phyloP scores from a whole-genome alignment of 2,888 invertebrate genomes.

The Andrena minutula region DNA sequence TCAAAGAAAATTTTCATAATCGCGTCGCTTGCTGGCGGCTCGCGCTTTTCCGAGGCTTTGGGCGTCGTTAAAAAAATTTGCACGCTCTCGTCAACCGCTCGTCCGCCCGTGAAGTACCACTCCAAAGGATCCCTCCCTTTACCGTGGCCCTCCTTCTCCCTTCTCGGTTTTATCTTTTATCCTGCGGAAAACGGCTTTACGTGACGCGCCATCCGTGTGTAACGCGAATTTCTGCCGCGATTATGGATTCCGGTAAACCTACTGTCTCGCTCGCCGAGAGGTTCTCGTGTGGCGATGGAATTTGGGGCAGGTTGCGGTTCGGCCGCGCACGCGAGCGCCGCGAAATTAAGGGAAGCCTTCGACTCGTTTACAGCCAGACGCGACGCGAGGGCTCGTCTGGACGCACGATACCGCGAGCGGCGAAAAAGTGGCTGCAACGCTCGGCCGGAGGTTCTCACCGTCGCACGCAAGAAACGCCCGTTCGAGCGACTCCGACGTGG shows the following conservation, averaged over 20 bases:
- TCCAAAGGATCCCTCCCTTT: slow-evolving; percentile 55
- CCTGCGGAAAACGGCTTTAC: slow-evolving; percentile 40
- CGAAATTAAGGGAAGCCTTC: slow-evolving; percentile 56
- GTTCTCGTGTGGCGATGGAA: slow-evolving; percentile 57
- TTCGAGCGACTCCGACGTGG: slow-evolving; percentile 30
- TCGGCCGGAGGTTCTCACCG: slow-evolving; percentile 4
- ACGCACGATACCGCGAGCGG: slow-evolving; percentile 25
- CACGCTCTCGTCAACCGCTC: slow-evolving; percentile 82
- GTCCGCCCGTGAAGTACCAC: slow-evolving; percentile 79
- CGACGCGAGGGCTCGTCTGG: slow-evolving; percentile 27
- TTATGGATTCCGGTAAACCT: slow-evolving; percentile 37
- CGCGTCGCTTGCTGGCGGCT: slow-evolving; percentile 64
- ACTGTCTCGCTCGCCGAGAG: neutral
- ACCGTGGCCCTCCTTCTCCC: slow-evolving; percentile 20
- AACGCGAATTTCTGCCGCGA: slow-evolving; percentile 45
- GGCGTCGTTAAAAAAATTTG: slow-evolving; percentile 84
- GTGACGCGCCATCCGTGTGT: slow-evolving; percentile 35
- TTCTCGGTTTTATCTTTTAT: slow-evolving; percentile 40
- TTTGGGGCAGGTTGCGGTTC: slow-evolving; percentile 77
- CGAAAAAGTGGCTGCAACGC: slow-evolving; percentile 13
- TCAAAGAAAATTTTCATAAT: slow-evolving; percentile 80
- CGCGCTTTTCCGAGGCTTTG: slow-evolving; percentile 76
- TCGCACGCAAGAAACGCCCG: slow-evolving; percentile 47
- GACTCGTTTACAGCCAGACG: slow-evolving; percentile 26
- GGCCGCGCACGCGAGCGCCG: slow-evolving; percentile 69